Evolutionary conservation across 2,113 vertebrate genomes (phyloP).

Genomic region (Corvus cornix): DNA sequence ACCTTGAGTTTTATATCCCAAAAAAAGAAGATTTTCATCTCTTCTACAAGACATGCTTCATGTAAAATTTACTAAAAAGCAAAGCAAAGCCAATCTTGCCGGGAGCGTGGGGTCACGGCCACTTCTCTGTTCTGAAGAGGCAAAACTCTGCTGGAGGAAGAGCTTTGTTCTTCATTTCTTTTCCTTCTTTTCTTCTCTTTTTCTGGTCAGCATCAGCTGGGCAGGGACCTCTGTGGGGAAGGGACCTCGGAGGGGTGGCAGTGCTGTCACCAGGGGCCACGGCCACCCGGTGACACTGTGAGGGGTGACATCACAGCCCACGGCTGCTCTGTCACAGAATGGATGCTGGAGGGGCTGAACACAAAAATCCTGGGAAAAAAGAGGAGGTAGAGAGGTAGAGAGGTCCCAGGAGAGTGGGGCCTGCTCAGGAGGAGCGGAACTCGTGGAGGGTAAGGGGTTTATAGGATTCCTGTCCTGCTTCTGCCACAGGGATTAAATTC

Average conservation of each 20-base stretch:
- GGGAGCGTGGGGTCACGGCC: neutral
- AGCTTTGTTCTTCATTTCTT: neutral
- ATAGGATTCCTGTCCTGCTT: neutral
- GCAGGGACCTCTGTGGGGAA: neutral
- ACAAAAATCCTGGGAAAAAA: neutral
- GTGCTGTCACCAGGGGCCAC: neutral
- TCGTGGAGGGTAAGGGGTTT: neutral
- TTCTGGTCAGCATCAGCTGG: neutral
- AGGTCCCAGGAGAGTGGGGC: neutral
- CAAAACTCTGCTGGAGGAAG: neutral
- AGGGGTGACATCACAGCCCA: neutral
- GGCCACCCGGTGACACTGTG: neutral
- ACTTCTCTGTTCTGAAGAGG: neutral
- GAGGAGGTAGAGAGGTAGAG: neutral
- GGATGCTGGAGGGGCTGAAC: neutral
- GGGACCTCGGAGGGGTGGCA: neutral
- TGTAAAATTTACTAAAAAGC: neutral
- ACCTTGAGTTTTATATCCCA: rapidly evolving
- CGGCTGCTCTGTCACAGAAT: rapidly evolving
- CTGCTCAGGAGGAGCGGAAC: neutral
- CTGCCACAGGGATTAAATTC: neutral
- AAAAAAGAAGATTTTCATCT: neutral
- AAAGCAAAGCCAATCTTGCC: neutral
- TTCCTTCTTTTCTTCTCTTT: neutral
- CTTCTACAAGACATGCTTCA: neutral